A percentile compares a stretch with the other conserved stretches of the same genome.
Conservation (phyloP, 2,888 invertebrate species). For the Esperia sulphurella region DNA sequence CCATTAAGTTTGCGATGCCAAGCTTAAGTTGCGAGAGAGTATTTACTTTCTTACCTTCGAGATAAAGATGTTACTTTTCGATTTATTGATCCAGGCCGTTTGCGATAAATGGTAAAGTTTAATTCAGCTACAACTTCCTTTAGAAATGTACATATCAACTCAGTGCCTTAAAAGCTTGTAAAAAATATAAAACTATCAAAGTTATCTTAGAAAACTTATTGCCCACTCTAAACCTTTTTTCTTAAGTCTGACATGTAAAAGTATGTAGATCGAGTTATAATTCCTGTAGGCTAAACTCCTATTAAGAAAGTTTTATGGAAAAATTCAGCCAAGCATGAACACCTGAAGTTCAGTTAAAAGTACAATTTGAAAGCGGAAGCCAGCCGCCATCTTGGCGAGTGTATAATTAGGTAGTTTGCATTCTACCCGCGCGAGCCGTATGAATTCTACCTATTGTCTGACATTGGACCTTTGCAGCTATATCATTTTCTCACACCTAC, state of each 20-base stretch:
- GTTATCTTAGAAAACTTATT: too few relatives aligned
- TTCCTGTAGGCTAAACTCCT: background rate
- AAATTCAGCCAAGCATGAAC: slow-evolving; percentile 36
- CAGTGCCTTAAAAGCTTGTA: too few relatives aligned
- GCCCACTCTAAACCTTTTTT: too few relatives aligned
- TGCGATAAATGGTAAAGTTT: slow-evolving; percentile 39
- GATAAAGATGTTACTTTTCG: slow-evolving; percentile 72
- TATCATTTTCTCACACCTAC: slow-evolving; percentile 73
- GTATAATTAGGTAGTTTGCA: slow-evolving; percentile 74
- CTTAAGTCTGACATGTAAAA: too few relatives aligned
- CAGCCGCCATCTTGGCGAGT: slow-evolving; percentile 62
- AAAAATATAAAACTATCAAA: too few relatives aligned
- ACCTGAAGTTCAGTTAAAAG: slow-evolving; percentile 37
- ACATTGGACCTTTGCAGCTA: slow-evolving; percentile 75
- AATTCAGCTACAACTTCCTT: slow-evolving; percentile 5
- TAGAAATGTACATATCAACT: too few relatives aligned
- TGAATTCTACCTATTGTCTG: slow-evolving; percentile 79
- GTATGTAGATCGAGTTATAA: background rate
- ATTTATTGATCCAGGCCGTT: slow-evolving; percentile 63
- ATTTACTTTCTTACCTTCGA: slow-evolving; percentile 58
- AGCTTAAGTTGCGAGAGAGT: slow-evolving; percentile 64
- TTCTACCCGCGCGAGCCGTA: slow-evolving; percentile 62
- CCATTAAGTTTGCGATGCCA: slow-evolving; percentile 64
- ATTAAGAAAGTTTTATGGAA: slow-evolving; percentile 12
- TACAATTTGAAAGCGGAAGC: slow-evolving; percentile 28